These are phyloP conservation scores for Calycopis cecrops DNA, from an alignment of 1,140 invertebrate species.

Conservation along the genomic window DNA sequence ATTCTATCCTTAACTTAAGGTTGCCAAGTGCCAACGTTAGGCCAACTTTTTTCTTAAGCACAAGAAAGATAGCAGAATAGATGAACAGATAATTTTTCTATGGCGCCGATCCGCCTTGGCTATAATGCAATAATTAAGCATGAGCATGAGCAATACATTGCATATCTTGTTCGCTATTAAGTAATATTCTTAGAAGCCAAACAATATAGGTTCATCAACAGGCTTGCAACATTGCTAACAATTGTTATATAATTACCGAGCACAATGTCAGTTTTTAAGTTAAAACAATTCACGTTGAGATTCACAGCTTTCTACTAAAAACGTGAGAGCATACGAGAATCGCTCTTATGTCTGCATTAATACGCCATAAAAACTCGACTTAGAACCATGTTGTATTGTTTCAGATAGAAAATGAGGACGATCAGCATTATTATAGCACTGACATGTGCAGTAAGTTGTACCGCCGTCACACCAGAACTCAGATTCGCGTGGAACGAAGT, in stretches of 20 bases:
- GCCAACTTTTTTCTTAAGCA: no score
- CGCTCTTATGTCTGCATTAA: slow-evolving; percentile 6
- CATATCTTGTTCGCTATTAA: no score
- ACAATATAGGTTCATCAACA: not conserved
- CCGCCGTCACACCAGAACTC: slow-evolving; percentile 79
- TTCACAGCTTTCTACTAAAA: not conserved
- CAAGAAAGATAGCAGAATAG: no score
- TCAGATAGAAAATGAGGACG: slow-evolving; percentile 51
- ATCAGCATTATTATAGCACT: slow-evolving; percentile 43
- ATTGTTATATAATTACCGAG: slow-evolving; percentile 15
- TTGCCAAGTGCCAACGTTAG: no score
- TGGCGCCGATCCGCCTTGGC: no score
- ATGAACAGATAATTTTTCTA: no score
- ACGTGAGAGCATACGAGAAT: not conserved
- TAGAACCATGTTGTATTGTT: slow-evolving; percentile 29
- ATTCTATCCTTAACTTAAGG: no score
- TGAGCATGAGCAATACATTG: no score
- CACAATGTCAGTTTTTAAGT: slow-evolving; percentile 13
- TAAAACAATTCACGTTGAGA: not conserved
- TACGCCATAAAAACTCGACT: not conserved
- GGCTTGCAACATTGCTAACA: slow-evolving; percentile 3
- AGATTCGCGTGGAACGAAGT: slow-evolving; percentile 83
- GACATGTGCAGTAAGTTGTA: slow-evolving; percentile 35
- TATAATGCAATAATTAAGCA: no score
- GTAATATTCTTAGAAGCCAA: no score